Percentiles rank a stretch among this genome's conserved stretches.
These are phyloP conservation scores for Plodia interpunctella DNA, from an alignment of 1,140 invertebrate genomes.

Conservation along the genomic window DNA sequence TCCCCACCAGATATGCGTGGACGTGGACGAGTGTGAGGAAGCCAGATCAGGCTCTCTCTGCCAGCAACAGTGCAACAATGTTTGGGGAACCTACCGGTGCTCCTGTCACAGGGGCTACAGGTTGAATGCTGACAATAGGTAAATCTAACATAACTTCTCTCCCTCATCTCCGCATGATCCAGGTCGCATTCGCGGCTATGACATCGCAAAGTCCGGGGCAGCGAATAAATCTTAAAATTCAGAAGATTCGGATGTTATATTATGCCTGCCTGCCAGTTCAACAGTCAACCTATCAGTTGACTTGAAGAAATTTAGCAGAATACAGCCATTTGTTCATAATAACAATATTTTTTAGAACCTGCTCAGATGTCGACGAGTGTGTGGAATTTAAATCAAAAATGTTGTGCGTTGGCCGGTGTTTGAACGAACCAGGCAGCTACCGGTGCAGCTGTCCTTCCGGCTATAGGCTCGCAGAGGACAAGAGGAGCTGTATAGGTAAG, in stretches of 20 bases:
- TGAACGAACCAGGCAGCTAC: conserved; percentile 93
- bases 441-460: conserved; percentile 91
- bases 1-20: conserved; percentile 58
- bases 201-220: too few species aligned
- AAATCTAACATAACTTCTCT: conserved; percentile 25
- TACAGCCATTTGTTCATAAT: not conserved
- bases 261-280: too few species aligned
- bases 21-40: conserved; percentile 60
- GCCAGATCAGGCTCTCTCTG: conserved; percentile 69
- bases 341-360: conserved; percentile 78
- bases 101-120: conserved; percentile 85
- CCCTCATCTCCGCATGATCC: too few species aligned
- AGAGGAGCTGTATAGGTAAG: conserved; percentile 86
- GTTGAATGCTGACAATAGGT: conserved; percentile 84
- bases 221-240: too few species aligned
- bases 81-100: conserved; percentile 89
- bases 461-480: conserved; percentile 85
- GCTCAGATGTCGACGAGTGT: conserved; percentile 93
- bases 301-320: too few species aligned
- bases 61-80: conserved; percentile 90
- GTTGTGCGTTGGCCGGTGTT: conserved; percentile 89
- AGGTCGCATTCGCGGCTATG: too few species aligned
- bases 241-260: too few species aligned
- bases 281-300: too few species aligned
- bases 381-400: conserved; percentile 78